These are phyloP conservation scores for Tyto alba DNA, from an alignment of 2,113 vertebrate genomes.

Conservation along the genomic window DNA sequence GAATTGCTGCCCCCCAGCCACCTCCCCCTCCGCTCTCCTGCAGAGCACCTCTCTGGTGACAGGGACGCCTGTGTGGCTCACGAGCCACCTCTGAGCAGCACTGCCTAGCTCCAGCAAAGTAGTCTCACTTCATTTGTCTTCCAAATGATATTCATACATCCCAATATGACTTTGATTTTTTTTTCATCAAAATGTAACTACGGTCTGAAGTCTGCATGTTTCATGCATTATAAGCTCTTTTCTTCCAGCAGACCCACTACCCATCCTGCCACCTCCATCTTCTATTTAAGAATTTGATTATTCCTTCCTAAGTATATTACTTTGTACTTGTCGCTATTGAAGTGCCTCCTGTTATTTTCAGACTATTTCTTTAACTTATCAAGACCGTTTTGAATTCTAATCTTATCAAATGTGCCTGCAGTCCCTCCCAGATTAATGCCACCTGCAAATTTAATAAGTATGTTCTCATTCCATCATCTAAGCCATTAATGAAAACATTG, in stretches of 20 bases:
- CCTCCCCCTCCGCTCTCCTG: background rate
- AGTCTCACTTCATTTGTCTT: background rate
- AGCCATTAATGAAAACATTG: slow-evolving; percentile 53
- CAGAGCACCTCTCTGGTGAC: background rate
- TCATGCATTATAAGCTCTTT: background rate
- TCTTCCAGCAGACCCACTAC: background rate
- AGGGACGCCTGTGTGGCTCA: background rate
- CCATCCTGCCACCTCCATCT: background rate
- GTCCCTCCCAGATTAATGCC: slow-evolving; percentile 21
- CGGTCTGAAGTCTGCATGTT: background rate
- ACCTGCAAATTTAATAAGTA: slow-evolving; percentile 53
- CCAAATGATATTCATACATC: background rate
- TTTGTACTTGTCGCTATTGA: background rate
- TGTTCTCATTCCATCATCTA: slow-evolving; percentile 21
- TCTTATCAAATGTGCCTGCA: background rate
- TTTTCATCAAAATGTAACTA: background rate
- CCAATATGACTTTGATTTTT: background rate
- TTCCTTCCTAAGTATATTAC: background rate
- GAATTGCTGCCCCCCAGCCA: background rate
- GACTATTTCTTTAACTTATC: background rate
- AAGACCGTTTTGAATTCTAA: background rate
- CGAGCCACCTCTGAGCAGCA: background rate
- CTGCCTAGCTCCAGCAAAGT: background rate
- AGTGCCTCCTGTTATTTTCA: background rate
- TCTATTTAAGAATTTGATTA: background rate